Percentiles rank a stretch among this genome's conserved stretches.
Conservation (phyloP, 2,113 vertebrate genomes). For the Tursiops truncatus region DNA sequence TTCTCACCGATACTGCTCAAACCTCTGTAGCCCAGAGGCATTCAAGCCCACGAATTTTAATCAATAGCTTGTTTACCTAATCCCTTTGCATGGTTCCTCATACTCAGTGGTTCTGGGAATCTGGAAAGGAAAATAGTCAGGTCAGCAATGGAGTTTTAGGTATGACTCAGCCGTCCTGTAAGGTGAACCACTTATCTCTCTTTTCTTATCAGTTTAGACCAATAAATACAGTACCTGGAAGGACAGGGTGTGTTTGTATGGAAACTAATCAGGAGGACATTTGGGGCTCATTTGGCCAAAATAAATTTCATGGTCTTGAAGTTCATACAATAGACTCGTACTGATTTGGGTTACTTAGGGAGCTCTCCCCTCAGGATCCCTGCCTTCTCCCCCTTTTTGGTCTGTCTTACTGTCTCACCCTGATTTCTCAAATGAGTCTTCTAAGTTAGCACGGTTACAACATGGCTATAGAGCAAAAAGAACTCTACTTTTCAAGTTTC, state of each 20-base stretch:
- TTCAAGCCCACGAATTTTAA: neutral
- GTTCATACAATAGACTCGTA: neutral
- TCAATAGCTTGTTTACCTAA: neutral
- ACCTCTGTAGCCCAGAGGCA: neutral
- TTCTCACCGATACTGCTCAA: neutral
- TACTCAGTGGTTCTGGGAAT: neutral
- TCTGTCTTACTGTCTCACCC: neutral
- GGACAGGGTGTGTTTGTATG: neutral
- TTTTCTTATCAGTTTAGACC: neutral
- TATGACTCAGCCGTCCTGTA: slow-evolving; percentile 6
- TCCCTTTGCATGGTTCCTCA: neutral
- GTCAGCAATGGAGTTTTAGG: neutral
- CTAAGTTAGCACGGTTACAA: neutral
- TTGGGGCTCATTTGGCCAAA: neutral
- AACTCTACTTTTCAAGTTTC: neutral
- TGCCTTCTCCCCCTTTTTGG: neutral
- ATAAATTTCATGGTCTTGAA: neutral
- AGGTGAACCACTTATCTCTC: neutral
- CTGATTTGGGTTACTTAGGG: neutral
- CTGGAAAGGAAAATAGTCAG: neutral
- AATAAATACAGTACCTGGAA: neutral
- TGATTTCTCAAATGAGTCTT: neutral
- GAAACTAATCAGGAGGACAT: neutral
- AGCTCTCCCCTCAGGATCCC: neutral
- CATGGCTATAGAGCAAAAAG: neutral